phyloP scores from a whole-genome alignment of 2,888 invertebrate species.

The Agrotis segetum region DNA sequence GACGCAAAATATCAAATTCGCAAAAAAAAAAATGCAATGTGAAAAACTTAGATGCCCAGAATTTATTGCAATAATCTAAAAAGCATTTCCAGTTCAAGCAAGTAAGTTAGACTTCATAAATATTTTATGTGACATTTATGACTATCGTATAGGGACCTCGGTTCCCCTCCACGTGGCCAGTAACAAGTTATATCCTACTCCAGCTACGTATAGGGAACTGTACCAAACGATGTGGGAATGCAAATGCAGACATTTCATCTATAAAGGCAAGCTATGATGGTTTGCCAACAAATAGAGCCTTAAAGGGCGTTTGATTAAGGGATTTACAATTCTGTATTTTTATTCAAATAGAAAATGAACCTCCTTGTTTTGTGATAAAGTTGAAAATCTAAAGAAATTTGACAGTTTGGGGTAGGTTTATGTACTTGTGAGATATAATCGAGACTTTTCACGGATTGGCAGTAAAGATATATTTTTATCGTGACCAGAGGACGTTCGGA shows the following conservation, averaged over 20 bases:
- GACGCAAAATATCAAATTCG: too few species aligned
- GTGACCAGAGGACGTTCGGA: too few species aligned
- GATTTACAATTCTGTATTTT: too few species aligned
- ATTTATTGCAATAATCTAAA: background rate
- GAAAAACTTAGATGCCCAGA: too few species aligned
- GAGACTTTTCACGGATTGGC: too few species aligned
- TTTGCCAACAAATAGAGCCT: background rate
- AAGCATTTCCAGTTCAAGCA: background rate
- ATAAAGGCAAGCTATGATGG: background rate
- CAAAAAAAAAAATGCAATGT: too few species aligned
- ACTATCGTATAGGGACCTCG: background rate
- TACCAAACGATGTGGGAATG: slow-evolving; percentile 21
- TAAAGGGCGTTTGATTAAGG: background rate
- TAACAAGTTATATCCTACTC: slow-evolving; percentile 55
- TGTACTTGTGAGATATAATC: background rate
- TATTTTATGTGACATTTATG: slow-evolving; percentile 3
- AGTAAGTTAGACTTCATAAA: background rate
- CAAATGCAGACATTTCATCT: slow-evolving; percentile 2
- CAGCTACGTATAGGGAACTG: slow-evolving; percentile 24
- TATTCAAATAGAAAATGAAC: too few species aligned
- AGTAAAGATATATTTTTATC: too few species aligned
- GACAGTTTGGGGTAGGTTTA: too few species aligned
- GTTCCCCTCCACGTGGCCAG: slow-evolving; percentile 16
- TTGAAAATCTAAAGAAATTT: too few species aligned
- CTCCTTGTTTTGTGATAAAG: too few species aligned